Base-by-base conservation (phyloP, 2,113 vertebrate species). In the Uria aalge region DNA sequence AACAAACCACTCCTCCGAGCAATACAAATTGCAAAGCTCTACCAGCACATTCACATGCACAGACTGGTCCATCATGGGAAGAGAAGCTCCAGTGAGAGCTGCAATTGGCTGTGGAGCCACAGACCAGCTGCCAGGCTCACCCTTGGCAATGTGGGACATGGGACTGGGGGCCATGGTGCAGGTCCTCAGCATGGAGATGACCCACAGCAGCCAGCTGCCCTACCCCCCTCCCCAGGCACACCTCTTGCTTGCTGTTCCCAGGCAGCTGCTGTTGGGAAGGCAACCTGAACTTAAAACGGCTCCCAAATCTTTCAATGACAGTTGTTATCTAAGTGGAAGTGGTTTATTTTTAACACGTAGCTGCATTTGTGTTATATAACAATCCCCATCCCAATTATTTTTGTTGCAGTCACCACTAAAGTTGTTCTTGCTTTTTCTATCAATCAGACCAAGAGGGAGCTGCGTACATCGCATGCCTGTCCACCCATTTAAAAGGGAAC, bases 111-210 rank as follows among this genome's bases (percentile, higher is more conserved):
- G 8, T 47, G 64, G 60, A 47, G 29, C 20, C 6, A 1, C 48
- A 15, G 18, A 9, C 1, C 6, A 15, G 32, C 2, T 2, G 2
- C 32, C 63, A 47, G 53, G 18, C 40, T 69, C 15, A 5, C 21
- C 36, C 30, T 22, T 0, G 0, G 30, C 4, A 2, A 36, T 1
- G 2, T 5, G 45, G 40, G 72, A 41, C 10, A 1, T 43, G 3
- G 50, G 57, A 15, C 30, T 30, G 68, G 19, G 6, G 19, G 63
- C 26, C 2, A 0, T 11, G 64, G 30, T 5, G 3, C 23, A 48
- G 30, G 26, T 56, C 15, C 55, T 48, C 41, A 21, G 38, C 38
- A 5, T 0, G 15, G 56, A 29, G 56, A 6, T 7, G 0, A 0
- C 24, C 20, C 48, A 3, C 8, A 40, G 72, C 56, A 71, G 32